Percentiles rank a stretch among this genome's conserved stretches.
Evolutionary conservation across 2,113 vertebrate genomes (phyloP).

Genomic region (Etia nguti): DNA sequence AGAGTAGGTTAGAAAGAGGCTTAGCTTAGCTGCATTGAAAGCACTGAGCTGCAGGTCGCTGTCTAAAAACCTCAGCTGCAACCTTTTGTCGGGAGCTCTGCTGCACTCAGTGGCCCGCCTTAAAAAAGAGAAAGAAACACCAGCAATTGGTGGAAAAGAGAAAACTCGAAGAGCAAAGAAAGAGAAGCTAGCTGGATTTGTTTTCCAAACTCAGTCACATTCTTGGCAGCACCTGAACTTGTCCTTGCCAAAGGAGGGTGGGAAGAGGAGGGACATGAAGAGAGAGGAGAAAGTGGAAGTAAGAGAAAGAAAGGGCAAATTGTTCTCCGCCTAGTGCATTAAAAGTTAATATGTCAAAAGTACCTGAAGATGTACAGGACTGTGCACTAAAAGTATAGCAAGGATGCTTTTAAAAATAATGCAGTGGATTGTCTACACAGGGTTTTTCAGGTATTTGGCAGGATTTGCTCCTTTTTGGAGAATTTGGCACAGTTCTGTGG

Average conservation of each 20-base stretch:
- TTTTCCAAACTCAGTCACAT: constrained; percentile 66
- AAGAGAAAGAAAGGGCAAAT: constrained; percentile 20
- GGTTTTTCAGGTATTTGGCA: not conserved
- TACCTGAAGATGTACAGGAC: not conserved
- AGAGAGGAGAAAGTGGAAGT: not conserved
- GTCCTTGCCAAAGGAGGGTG: constrained; percentile 57
- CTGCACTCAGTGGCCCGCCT: not conserved
- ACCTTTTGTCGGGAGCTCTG: not conserved
- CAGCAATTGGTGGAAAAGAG: not conserved
- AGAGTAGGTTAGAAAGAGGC: not conserved
- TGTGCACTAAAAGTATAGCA: not conserved
- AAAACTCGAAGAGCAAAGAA: not conserved
- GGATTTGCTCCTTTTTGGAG: not conserved
- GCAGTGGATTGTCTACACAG: fast-evolving
- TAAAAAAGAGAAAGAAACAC: constrained; percentile 4
- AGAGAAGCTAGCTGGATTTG: constrained; percentile 48
- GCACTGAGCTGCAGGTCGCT: not conserved
- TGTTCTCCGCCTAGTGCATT: not conserved
- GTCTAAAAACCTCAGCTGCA: not conserved
- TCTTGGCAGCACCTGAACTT: constrained; percentile 60
- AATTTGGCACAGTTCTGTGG: not conserved
- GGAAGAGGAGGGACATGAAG: constrained; percentile 43
- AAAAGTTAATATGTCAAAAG: not conserved
- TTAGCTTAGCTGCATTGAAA: not conserved
- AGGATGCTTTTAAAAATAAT: not conserved